A percentile compares a stretch with the other conserved stretches of the same genome.
Conservation (phyloP, 2,113 vertebrate species). For the Phalacrocorax pelagicus region DNA sequence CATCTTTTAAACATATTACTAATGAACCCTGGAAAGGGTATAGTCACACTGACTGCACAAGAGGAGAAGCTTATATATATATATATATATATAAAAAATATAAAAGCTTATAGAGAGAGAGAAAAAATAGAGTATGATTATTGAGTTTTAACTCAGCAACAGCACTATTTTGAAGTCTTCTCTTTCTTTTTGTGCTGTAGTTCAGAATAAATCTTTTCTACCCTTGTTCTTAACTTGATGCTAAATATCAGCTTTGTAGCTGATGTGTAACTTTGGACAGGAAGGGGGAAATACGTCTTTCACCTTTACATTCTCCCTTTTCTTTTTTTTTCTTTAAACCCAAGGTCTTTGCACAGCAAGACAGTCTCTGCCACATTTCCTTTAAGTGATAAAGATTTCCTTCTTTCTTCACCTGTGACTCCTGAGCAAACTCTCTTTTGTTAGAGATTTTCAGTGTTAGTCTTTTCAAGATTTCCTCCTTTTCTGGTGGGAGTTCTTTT, state of each 20-base stretch:
- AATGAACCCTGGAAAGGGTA: not conserved
- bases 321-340: not conserved
- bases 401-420: conserved; percentile 53
- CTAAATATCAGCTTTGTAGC: not conserved
- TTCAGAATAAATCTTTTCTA: not conserved
- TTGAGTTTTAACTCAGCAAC: not conserved
- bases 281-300: not conserved
- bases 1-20: not conserved
- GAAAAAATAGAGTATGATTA: not conserved
- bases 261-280: not conserved
- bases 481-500: conserved; percentile 39
- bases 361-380: not conserved
- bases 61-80: not conserved
- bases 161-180: not conserved
- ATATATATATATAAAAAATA: no score
- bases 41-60: not conserved
- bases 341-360: conserved; percentile 24
- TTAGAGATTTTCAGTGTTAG: not conserved
- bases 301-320: not conserved
- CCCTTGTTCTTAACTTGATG: not conserved
- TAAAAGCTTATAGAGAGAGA: no score
- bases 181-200: not conserved
- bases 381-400: conserved; percentile 45
- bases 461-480: conserved; percentile 48
- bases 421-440: conserved; percentile 30